phyloP scores from a whole-genome alignment of 2,797 vertebrate species.

The Anas flavirostris region DNA sequence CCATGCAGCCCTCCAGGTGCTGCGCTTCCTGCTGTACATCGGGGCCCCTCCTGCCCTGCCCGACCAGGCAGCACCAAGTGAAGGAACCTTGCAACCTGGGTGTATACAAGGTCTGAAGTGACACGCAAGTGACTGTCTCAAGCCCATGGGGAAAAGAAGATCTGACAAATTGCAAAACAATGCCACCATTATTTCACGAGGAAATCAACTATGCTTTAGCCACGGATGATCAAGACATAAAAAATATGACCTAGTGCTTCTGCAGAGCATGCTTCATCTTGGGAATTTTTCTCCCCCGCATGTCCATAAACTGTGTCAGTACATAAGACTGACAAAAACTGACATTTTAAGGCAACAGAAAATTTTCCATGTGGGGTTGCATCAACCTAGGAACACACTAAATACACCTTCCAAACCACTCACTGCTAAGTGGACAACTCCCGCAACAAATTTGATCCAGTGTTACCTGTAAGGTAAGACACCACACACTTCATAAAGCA shows the following conservation, averaged over 20 bases:
- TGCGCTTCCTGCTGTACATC: background rate
- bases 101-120: conserved; percentile 13
- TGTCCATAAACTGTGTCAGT: background rate
- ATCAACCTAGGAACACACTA: background rate
- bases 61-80: background rate
- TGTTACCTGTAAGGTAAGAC: background rate
- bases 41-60: background rate
- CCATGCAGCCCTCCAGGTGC: background rate
- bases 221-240: background rate
- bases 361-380: background rate
- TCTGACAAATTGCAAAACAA: conserved; percentile 29
- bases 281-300: background rate
- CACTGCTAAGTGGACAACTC: background rate
- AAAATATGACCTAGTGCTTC: background rate
- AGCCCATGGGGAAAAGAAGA: background rate
- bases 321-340: background rate
- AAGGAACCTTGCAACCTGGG: conserved; percentile 12
- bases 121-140: background rate
- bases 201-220: conserved; percentile 8
- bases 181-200: conserved; percentile 19
- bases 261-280: background rate
- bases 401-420: background rate
- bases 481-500: background rate
- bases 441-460: background rate
- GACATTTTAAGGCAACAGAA: background rate